Base-by-base conservation (phyloP, 23 tunicate genomes). In the Trididemnum clinides region DNA sequence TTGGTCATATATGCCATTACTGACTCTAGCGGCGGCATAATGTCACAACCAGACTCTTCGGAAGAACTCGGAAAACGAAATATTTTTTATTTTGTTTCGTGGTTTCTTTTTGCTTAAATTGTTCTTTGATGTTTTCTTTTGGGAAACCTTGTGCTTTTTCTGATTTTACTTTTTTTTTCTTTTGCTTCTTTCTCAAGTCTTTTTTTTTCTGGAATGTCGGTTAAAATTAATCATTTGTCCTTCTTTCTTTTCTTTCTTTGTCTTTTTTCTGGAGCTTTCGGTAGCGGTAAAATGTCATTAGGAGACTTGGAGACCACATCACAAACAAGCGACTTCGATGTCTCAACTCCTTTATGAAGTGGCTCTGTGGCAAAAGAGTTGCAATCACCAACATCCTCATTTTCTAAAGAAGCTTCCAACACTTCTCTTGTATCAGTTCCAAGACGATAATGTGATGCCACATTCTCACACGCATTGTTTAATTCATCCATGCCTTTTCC, bases 371-470 rank as follows among this genome's bases (percentile, higher is more conserved):
- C 38, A 31, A 33, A 69, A 69, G 76, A 69, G 76, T 29, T 69
- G 76, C 76, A 69, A 69, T 69, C 76, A 69, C 37, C 37, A 69
- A 69, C 76, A 29, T 69, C 37, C 76, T 69, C 38, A 28, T 69
- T 69, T 69, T 35, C 76, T 69, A n/a, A 21, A 69, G 37, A 69
- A 15, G 38, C 37, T 27, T 35, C 12, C 31, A 21, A 6, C 38
- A 69, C 3, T 27, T 69, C 76, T 71, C 20, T 71, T 12, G 54
- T 7, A 44, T 44, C 54, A 44, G 54, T 44, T 44, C 15, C 15
- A 15, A 44, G 54, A 44, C 54, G 15, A 44, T 44, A 44, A 44
- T 44, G 54, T 44, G 54, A 44, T 44, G 54, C 12, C 15, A 44
- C 54, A 44, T 44, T 44, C 54, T 44, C 54, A 44, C 54, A 44